phyloP scores from a whole-genome alignment of 2,113 vertebrate genomes.

The Prochilodus magdalenae region DNA sequence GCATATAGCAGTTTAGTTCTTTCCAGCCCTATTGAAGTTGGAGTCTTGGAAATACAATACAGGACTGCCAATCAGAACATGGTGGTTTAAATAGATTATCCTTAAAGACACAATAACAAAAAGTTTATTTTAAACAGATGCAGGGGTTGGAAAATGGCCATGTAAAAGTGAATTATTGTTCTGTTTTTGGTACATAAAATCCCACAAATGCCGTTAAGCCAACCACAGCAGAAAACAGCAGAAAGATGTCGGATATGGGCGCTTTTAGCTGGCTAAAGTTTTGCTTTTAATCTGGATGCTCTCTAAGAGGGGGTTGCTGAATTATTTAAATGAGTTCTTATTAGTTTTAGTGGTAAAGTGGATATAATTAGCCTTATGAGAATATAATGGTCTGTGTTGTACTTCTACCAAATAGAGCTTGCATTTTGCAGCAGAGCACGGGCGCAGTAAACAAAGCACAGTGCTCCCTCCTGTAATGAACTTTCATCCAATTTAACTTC shows the following conservation, averaged over 20 bases:
- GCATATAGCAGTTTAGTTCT: no score
- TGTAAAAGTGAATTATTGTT: no score
- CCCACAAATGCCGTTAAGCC: no score
- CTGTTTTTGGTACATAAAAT: no score
- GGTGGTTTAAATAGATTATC: neutral
- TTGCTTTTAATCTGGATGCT: conserved; percentile 30
- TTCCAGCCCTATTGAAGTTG: no score
- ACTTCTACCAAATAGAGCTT: neutral
- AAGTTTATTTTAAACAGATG: neutral
- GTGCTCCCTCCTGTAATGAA: conserved; percentile 32
- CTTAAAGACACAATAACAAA: neutral
- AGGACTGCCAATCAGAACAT: neutral
- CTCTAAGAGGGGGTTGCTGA: conserved; percentile 25
- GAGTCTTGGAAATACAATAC: neutral
- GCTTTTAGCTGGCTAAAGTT: conserved; percentile 5
- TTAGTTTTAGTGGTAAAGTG: conserved; percentile 33
- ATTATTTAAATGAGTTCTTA: conserved; percentile 43
- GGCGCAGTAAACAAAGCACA: conserved; percentile 54
- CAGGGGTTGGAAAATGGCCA: no score
- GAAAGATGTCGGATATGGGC: neutral
- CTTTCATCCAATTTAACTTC: conserved; percentile 40
- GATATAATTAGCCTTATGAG: conserved; percentile 43
- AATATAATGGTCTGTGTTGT: conserved; percentile 8
- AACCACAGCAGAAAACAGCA: no score
- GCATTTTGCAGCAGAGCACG: conserved; percentile 22